Evolutionary conservation across 92 coral and sea anemone species (phyloP), one percentile per base, ranked within the genome.

Genomic region (Parazoanthus atlanticus): DNA sequence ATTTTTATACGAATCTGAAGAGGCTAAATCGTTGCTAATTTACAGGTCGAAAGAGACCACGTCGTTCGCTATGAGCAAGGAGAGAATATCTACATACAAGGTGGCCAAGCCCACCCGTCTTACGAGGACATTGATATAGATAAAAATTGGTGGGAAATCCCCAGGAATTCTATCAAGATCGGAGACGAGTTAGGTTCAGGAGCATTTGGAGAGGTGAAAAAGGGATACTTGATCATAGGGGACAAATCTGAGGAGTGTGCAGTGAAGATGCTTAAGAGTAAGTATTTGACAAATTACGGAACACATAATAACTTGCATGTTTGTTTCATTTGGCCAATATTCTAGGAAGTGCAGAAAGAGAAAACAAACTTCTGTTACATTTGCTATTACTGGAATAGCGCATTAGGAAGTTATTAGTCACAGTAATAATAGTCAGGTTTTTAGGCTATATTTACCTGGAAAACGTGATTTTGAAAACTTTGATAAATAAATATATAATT

Each of bases 61-160:
- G 46, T 49, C 6, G 46, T 56, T 31, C 89, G 76, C 28, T 72
- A 67, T 40, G 36, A 25, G 4, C 64, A 30, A 40, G 49, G 58
- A 82, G 76, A 40, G 36, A 67, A 67, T 28, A 17, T 38, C 15
- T 65, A 83, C 34, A 32, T 61, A 40, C 28, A 40, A 3, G 11
- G 64, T 17, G 71, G 66, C 26, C 38, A 33, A 6, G 52, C 8
- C 25, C 7, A 16, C 13, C 8, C 2, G 17, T 13, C 41, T 6
- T 83, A 83, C 49, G 76, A 67, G 31, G 40, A 40, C n/a, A 1
- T 83, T 30, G 64, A 83, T 69, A 43, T 83, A 21, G 64, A 83
- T 17, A 69, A 83, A 41, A 83, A 83, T 33, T 83, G 86, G 86
- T 83, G 86, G 86, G 86, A 83, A 83, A 83, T 83, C 26, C 86